Evolutionary conservation across 2,113 vertebrate species (phyloP), one percentile per base, ranked within the genome.

Genomic region (Eurypyga helias): DNA sequence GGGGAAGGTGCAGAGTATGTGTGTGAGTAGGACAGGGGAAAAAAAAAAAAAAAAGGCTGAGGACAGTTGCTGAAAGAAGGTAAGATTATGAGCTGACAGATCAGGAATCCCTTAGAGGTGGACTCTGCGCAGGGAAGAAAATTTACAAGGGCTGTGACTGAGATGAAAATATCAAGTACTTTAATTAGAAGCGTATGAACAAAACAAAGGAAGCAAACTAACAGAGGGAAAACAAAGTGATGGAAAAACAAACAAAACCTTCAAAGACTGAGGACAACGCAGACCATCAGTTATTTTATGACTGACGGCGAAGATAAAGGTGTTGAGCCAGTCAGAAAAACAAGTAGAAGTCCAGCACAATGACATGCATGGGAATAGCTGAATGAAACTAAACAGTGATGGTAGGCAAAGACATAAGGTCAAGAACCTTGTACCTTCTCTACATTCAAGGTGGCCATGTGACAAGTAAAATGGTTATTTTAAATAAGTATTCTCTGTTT

Each of bases 141-240:
- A 87, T 72, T 72, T 91, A 91, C 64, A 73, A 78, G n/a, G 45
- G 25, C 31, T 83, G 80, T 61, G 89, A 76, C 64, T 9, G 34
- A 69, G 49, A 83, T 69, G 26, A 80, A 86, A 95, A 90, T 83
- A 95, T 48, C 67, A 89, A 83, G 25, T 33, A 83, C 34, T 89
- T 93, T 69, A 89, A 92, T 91, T 81, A 70, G 51, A 73, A 91
- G 17, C 36, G 33, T 55, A 54, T 46, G 77, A 89, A 93, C 77
- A 94, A 94, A 93, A 67, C 49, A 87, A 73, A 93, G 80, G 49
- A 91, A 90, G 28, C 65, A 94, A 95, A 91, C 60, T 41, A 83
- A 28, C n/a, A 79, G 46, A 83, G 41, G 41, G 31, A 62, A 95
- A 88, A 72, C 16, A 72, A 88, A 80, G 41, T 18, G 24, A 65